Conservation (phyloP, 2,888 invertebrate genomes). For the Hedya salicella region DNA sequence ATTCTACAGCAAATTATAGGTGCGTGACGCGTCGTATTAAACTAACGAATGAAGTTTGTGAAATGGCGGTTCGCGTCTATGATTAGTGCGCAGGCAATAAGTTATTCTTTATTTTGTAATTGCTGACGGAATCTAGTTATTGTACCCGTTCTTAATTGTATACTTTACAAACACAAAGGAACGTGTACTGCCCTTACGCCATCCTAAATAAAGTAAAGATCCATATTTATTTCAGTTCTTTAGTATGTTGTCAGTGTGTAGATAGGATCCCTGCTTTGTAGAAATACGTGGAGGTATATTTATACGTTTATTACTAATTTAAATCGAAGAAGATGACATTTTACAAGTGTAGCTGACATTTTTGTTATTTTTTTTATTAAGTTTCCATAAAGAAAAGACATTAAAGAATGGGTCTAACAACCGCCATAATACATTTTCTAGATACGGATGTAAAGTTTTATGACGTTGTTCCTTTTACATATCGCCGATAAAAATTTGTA, state of each 20-base stretch:
- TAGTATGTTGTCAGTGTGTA: too few species aligned
- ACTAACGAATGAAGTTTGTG: slow-evolving; percentile 29
- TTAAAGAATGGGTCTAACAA: slow-evolving; percentile 42
- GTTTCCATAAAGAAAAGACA: slow-evolving; percentile 35
- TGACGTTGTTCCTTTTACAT: slow-evolving; percentile 53
- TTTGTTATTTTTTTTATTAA: slow-evolving; percentile 35
- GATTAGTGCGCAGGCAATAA: slow-evolving; percentile 9
- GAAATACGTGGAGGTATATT: too few species aligned
- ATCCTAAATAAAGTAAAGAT: too few species aligned
- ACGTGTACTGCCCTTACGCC: background rate
- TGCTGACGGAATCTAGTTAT: slow-evolving; percentile 23
- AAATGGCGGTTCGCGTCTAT: slow-evolving; percentile 24
- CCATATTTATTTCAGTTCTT: too few species aligned
- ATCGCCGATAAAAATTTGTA: slow-evolving; percentile 59
- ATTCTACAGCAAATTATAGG: slow-evolving; percentile 29
- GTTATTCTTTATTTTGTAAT: slow-evolving; percentile 11
- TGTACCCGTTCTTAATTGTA: background rate
- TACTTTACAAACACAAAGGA: background rate
- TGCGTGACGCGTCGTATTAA: slow-evolving; percentile 37
- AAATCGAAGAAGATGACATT: too few species aligned
- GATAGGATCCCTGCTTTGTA: too few species aligned
- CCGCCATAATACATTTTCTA: slow-evolving; percentile 51
- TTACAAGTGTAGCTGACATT: background rate
- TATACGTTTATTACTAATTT: too few species aligned
- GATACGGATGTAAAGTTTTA: slow-evolving; percentile 56